Percentiles rank a stretch among this genome's conserved stretches.
Evolutionary conservation across 2,888 invertebrate species (phyloP).

Genomic region (Mechanitis messenoides): DNA sequence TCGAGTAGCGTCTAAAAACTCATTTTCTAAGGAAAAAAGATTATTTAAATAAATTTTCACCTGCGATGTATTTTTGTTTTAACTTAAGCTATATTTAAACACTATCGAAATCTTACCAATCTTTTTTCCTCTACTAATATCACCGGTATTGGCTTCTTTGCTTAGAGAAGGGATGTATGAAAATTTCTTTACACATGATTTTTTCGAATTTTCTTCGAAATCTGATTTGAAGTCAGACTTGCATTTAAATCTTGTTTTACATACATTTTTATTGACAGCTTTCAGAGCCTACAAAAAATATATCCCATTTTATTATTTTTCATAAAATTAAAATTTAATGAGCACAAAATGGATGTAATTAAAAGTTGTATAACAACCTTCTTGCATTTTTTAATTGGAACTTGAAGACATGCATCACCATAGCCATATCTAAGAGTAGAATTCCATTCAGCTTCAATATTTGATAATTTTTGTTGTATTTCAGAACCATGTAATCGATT

Average conservation of each 20-base stretch:
- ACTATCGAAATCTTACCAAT: constrained; percentile 9
- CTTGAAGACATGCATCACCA: constrained; percentile 50
- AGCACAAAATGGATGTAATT: too few species aligned
- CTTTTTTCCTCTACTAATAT: constrained; percentile 2
- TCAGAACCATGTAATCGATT: background rate
- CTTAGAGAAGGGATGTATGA: too few species aligned
- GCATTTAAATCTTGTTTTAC: constrained; percentile 32
- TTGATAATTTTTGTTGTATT: constrained; percentile 5
- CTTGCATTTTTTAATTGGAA: constrained; percentile 51
- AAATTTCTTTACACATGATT: constrained; percentile 34
- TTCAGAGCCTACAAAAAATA: constrained; percentile 26
- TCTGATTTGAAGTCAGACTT: constrained; percentile 30
- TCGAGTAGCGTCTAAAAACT: background rate
- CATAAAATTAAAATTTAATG: background rate
- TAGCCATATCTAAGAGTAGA: constrained; percentile 45
- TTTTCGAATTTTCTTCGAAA: constrained; percentile 33
- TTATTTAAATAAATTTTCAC: background rate
- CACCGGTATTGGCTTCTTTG: background rate
- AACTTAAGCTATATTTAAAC: too few species aligned
- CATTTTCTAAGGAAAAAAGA: background rate
- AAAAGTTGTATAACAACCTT: constrained; percentile 24
- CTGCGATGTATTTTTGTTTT: too few species aligned
- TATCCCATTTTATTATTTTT: background rate
- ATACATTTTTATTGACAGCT: constrained; percentile 26
- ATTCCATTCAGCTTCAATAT: background rate